Percentiles rank a stretch among this genome's conserved stretches.
phyloP scores from a whole-genome alignment of 2,113 vertebrate species.

The Nicator chloris region DNA sequence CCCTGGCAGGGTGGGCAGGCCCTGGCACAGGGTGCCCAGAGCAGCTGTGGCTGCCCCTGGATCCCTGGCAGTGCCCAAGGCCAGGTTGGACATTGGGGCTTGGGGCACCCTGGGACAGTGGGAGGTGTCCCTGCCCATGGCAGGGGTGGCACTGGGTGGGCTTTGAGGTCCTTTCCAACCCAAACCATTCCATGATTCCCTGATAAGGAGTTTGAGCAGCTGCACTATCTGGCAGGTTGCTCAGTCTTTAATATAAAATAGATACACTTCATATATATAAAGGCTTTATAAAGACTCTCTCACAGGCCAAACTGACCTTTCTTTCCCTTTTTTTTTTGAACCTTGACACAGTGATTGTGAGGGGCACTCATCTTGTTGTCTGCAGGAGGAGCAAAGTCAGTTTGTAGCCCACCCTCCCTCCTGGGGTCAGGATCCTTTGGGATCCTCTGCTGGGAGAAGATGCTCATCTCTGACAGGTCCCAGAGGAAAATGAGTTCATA shows the following conservation, averaged over 20 bases:
- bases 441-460: not conserved
- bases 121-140: not conserved
- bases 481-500: not conserved
- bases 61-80: not conserved
- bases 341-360: not conserved
- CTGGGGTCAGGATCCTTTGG: not conserved
- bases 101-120: not conserved
- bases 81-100: not conserved
- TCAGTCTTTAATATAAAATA: not conserved
- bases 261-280: not conserved
- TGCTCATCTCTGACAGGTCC: not conserved
- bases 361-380: not conserved
- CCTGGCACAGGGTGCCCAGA: not conserved
- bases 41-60: not conserved
- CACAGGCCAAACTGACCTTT: not conserved
- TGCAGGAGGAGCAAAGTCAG: not conserved
- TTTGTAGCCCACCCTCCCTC: not conserved
- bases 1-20: not conserved
- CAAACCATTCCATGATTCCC: not conserved
- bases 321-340: not conserved
- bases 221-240: not conserved
- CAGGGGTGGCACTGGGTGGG: not conserved
- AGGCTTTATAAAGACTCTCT: not conserved
- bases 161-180: not conserved
- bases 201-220: not conserved